phyloP scores from a whole-genome alignment of 2,797 vertebrate species.

The Fistularia commersonii region DNA sequence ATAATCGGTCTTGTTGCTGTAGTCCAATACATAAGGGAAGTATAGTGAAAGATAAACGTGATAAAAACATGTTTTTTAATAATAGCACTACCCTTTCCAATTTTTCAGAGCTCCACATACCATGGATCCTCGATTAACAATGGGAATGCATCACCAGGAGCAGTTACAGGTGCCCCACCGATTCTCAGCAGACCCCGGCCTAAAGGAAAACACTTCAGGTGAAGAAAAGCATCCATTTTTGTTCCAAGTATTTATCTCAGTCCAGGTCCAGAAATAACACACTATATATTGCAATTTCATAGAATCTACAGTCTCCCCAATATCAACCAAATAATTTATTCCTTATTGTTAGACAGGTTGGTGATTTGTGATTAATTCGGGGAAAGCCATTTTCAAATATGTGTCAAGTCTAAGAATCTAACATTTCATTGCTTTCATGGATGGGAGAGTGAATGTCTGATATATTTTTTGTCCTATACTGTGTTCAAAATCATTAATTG shows the following conservation, averaged over 20 bases:
- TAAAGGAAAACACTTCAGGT: conserved; percentile 78
- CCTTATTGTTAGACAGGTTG: conserved; percentile 19
- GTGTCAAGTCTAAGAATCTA: too few species aligned
- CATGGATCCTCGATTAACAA: conserved; percentile 57
- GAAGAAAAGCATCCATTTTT: conserved; percentile 18
- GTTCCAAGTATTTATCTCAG: background rate
- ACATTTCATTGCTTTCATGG: too few species aligned
- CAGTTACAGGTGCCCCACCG: conserved; percentile 49
- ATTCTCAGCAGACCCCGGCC: conserved; percentile 63
- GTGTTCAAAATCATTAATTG: too few species aligned
- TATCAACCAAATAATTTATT: conserved; percentile 35
- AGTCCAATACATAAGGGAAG: too few species aligned
- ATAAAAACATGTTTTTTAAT: background rate
- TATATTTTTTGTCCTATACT: too few species aligned
- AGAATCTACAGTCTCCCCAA: conserved; percentile 39
- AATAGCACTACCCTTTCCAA: background rate
- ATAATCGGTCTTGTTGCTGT: too few species aligned
- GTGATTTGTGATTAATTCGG: conserved; percentile 13
- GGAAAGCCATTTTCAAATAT: background rate
- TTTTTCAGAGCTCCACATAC: conserved; percentile 64
- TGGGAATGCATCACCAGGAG: conserved; percentile 38
- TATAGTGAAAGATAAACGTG: too few species aligned
- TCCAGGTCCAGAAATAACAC: too few species aligned
- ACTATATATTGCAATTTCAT: conserved; percentile 21
- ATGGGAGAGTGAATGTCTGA: too few species aligned